A percentile compares a stretch with the other conserved stretches of the same genome.
Conservation (phyloP, 2,113 vertebrate genomes). For the Rallus limicola region DNA sequence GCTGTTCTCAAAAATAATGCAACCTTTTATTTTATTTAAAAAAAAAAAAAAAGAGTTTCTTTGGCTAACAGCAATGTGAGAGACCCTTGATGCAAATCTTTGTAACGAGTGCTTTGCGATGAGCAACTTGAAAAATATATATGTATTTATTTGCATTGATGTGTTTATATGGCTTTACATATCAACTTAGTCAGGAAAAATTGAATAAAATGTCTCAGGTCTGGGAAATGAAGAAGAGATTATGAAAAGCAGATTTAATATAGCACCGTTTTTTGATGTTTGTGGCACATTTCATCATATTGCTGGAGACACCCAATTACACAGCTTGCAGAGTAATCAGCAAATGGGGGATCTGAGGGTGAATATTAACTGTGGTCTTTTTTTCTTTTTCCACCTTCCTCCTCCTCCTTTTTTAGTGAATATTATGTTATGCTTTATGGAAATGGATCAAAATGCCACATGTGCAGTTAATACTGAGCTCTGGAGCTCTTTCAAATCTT, state of each 20-base stretch:
- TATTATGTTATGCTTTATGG: conserved; percentile 69
- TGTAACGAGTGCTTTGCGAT: conserved; percentile 45
- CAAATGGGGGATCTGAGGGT: conserved; percentile 51
- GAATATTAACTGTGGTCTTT: conserved; percentile 62
- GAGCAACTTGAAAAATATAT: conserved; percentile 42
- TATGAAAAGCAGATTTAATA: conserved; percentile 76
- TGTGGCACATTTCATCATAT: conserved; percentile 72
- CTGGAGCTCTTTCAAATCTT: conserved; percentile 58
- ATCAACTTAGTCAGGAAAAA: conserved; percentile 73
- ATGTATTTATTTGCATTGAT: conserved; percentile 69
- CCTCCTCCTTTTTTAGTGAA: conserved; percentile 60
- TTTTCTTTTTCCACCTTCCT: background rate
- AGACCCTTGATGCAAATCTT: conserved; percentile 42
- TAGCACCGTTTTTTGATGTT: conserved; percentile 66
- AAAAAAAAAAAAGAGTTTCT: background rate
- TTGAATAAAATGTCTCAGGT: conserved; percentile 72
- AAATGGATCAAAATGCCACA: conserved; percentile 67
- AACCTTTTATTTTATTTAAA: background rate
- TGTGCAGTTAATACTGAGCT: conserved; percentile 61
- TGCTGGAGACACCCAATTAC: conserved; percentile 69
- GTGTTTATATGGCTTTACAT: conserved; percentile 73
- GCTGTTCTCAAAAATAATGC: conserved; percentile 40
- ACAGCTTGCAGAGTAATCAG: conserved; percentile 69
- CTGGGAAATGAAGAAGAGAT: conserved; percentile 71
- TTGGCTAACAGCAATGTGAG: background rate